These are phyloP conservation scores for human DNA, from an alignment of 2,113 vertebrate species.

Conservation along the genomic window DNA sequence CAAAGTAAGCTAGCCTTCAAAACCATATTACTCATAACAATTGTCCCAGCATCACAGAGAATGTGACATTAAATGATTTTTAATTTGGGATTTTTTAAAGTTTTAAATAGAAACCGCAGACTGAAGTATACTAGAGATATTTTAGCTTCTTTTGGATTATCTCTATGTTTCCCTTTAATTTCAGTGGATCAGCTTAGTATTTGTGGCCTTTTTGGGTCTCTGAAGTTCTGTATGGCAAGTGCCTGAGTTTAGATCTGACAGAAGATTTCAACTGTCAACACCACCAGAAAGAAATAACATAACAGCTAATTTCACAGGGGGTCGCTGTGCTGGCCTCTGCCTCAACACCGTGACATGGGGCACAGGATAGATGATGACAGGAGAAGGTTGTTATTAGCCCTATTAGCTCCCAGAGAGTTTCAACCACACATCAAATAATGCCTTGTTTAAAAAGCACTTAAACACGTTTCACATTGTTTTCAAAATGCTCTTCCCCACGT, in stretches of 20 bases:
- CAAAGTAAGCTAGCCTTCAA: not conserved
- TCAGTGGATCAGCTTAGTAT: not conserved
- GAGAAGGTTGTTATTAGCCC: not conserved
- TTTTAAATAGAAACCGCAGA: not conserved
- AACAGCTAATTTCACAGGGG: not conserved
- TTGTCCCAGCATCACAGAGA: not conserved
- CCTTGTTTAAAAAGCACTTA: constrained; percentile 54
- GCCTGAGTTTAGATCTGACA: not conserved
- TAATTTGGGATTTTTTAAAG: not conserved
- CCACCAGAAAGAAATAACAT: not conserved
- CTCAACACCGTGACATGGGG: not conserved
- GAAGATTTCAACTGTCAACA: not conserved
- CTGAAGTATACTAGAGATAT: not conserved
- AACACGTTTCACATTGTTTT: not conserved
- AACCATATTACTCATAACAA: not conserved
- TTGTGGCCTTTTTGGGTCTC: not conserved
- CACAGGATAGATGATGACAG: not conserved
- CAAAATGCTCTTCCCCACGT: not conserved
- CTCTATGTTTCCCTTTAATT: not conserved
- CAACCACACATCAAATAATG: constrained; percentile 22
- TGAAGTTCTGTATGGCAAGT: not conserved
- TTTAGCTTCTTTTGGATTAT: not conserved
- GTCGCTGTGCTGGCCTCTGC: not conserved
- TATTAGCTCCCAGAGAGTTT: not conserved
- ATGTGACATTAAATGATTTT: not conserved